Evolutionary conservation across 2,113 vertebrate species (phyloP).

Genomic region (Platycercus adscitus): DNA sequence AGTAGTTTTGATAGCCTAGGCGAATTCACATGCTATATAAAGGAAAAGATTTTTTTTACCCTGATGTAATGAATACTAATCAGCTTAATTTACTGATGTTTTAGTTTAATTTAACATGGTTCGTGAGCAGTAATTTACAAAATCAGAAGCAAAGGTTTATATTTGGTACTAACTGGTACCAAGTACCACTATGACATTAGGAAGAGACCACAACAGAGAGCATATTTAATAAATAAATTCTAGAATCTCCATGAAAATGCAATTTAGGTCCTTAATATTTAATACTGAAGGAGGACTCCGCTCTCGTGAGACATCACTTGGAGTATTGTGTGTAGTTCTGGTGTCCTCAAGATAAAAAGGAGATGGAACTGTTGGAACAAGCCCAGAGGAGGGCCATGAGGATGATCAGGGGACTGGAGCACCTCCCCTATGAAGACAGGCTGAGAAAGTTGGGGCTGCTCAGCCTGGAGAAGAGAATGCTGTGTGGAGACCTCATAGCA

Average conservation of each 20-base stretch:
- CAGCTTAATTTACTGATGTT: neutral
- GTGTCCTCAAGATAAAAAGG: too few relatives aligned
- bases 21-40: neutral
- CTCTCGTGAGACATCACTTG: too few relatives aligned
- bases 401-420: too few relatives aligned
- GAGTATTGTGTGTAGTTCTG: too few relatives aligned
- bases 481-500: too few relatives aligned
- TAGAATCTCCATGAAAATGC: neutral
- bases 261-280: neutral
- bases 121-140: neutral
- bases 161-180: neutral
- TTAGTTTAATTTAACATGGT: neutral
- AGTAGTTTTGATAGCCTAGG: neutral
- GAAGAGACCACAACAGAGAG: neutral
- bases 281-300: neutral
- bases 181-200: neutral
- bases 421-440: too few relatives aligned
- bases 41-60: neutral
- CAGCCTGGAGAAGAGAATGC: too few relatives aligned
- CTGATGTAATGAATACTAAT: neutral
- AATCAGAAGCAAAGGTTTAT: neutral
- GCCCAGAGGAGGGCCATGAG: too few relatives aligned
- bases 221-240: neutral
- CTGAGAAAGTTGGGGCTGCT: too few relatives aligned
- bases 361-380: too few relatives aligned